Base-by-base conservation (phyloP, 2,113 vertebrate species). In the Blennius ocellaris region DNA sequence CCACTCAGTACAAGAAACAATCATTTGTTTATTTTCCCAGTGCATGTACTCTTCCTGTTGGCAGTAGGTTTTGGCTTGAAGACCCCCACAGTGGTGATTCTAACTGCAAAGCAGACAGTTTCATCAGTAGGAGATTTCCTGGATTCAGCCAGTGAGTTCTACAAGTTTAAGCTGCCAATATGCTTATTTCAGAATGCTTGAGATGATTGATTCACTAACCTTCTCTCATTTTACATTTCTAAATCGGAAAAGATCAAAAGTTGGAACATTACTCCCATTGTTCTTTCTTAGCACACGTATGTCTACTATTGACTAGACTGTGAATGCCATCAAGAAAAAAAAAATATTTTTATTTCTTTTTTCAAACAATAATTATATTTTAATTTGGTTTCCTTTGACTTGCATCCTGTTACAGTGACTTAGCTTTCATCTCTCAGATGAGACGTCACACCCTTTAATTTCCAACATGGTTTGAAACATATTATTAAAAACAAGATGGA, bases 401-500 rank as follows among this genome's bases (percentile, higher is more conserved):
- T 30, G 21, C 21, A 30, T 30, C 21, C 21, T 2, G 21, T 30
- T 2, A 30, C 21, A 30, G 2, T 30, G 21, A 30, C 21, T 30
- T 30, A 30, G 21, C 21, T 30, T 64, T 53, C 49, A 65, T 65
- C 14, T 65, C 50, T 30, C 2, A 30, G 51, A 16, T 51, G 38
- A 51, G 40, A 37, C 48, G 0, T 45, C 12, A 11, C 16, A 51
- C 49, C 43, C 39, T 53, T 52, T 43, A 40, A 44, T 53, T 53
- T 44, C 39, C 51, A 53, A 44, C 40, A 44, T 44, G 63, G 21
- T 53, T 3, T 49, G 43, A 36, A 66, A 44, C 40, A 15, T 21
- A 66, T 54, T 37, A 21, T 53, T 36, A 38, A 41, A 66, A 53
- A 39, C 41, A 40, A 3, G 6, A 69, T 57, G 11, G 37, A 69